Evolutionary conservation across 2,888 invertebrate species (phyloP), one percentile per base, ranked within the genome.

Genomic region (Baronia brevicornis): DNA sequence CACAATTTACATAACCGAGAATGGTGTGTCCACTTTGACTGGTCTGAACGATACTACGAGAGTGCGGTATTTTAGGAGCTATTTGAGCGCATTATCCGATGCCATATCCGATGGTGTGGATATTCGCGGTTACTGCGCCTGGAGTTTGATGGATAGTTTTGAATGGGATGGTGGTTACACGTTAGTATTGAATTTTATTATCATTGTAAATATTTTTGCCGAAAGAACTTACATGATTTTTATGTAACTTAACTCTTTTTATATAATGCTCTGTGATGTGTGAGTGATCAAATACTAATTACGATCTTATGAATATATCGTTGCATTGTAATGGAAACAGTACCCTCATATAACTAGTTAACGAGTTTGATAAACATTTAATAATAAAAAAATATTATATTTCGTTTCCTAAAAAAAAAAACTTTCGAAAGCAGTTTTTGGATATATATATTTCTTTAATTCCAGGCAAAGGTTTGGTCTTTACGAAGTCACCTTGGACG

Each of bases 131-230:
- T 88, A 87, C 54, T 74, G 79, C 2, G 73, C 73, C 7, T 88
- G 88, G 87, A 85, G 85, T 23, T 60, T 89, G 1, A 67, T 88
- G 60, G 89, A 89, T 45, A 87, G 85, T 48, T 87, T 88, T 43
- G 88, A 88, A 59, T 88, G 88, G 87, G 43, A 53, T 2, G 40
- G 44, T 21, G 88, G 88, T 9, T 88, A 85, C 49, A 60, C 55
- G 70, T 84, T 57, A 71, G 73, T 57, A n/a, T n/a, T n/a, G n/a
- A n/a, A n/a, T n/a, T n/a, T n/a, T n/a, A n/a, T n/a, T 17, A 17
- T 17, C 17, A 17, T 17, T 17, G 17, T 17, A 6, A 17, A 17
- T 17, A 17, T 17, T n/a, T n/a, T n/a, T n/a, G n/a, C n/a, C n/a
- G n/a, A n/a, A n/a, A n/a, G n/a, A n/a, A n/a, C n/a, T n/a, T n/a